Percentiles rank a stretch among this genome's conserved stretches.
These are phyloP conservation scores for Pomacea maculata DNA, from an alignment of 1,140 invertebrate genomes.

Conservation along the genomic window DNA sequence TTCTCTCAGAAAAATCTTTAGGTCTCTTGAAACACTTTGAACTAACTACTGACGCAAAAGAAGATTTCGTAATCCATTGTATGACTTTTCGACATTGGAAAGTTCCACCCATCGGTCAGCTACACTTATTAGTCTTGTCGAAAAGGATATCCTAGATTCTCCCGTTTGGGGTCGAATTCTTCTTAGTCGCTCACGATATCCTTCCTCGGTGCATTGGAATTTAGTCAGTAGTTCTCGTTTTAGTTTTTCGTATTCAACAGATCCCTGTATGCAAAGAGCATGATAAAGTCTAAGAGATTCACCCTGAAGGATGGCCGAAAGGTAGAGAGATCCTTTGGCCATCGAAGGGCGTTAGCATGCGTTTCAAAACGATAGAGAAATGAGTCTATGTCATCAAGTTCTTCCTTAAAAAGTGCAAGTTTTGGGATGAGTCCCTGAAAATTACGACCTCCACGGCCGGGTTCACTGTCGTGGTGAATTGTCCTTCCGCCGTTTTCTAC, in stretches of 20 bases:
- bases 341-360: no score
- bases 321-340: neutral
- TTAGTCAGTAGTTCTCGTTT: neutral
- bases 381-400: no score
- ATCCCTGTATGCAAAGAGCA: neutral
- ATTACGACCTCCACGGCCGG: no score
- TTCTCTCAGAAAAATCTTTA: conserved; percentile 6
- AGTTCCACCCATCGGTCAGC: neutral
- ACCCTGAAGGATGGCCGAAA: neutral
- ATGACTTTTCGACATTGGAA: neutral
- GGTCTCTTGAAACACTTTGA: neutral
- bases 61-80: neutral
- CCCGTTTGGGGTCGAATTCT: neutral
- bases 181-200: neutral
- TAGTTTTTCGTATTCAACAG: neutral
- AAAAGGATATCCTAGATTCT: neutral
- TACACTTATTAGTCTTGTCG: no score
- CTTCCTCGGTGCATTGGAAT: conserved; percentile 5
- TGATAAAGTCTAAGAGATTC: neutral
- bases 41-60: neutral
- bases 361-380: no score
- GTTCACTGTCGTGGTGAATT: no score
- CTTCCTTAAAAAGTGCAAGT: no score
- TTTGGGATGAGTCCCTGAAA: no score
- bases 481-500: no score